A percentile compares a stretch with the other conserved stretches of the same genome.
phyloP scores from a whole-genome alignment of 1,140 invertebrate species.

The Penaeus chinensis region DNA sequence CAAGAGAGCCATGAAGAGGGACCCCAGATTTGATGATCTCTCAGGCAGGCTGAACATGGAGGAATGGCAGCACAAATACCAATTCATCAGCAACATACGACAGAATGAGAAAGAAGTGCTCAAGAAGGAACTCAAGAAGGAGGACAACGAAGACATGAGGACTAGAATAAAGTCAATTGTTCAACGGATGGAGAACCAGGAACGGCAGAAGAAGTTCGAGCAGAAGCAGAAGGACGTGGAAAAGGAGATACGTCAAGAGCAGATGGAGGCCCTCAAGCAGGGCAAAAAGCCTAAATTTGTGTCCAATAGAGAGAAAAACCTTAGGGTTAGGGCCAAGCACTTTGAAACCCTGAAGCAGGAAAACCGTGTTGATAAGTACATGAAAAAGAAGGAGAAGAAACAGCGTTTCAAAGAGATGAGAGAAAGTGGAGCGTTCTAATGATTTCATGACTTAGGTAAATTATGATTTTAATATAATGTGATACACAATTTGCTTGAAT shows the following conservation, averaged over 20 bases:
- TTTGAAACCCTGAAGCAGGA: conserved; percentile 57
- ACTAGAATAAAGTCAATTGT: conserved; percentile 42
- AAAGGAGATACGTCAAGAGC: conserved; percentile 19
- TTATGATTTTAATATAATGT: too few species aligned
- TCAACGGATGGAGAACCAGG: conserved; percentile 61
- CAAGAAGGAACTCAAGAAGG: conserved; percentile 44
- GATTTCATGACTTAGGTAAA: too few species aligned
- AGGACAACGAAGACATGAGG: conserved; percentile 22
- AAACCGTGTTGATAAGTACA: conserved; percentile 58
- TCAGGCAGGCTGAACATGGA: conserved; percentile 52
- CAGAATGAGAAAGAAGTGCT: conserved; percentile 49
- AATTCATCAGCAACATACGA: conserved; percentile 49
- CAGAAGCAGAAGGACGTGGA: conserved; percentile 38
- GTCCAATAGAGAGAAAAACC: conserved; percentile 42
- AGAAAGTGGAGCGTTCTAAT: neutral
- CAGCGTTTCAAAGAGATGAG: conserved; percentile 20
- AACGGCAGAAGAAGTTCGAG: conserved; percentile 35
- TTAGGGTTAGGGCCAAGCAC: conserved; percentile 40
- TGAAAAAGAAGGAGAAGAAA: conserved; percentile 58
- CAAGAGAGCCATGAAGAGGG: conserved; percentile 22
- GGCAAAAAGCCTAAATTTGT: conserved; percentile 51
- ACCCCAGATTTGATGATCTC: conserved; percentile 62
- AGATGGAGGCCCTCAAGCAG: conserved; percentile 40
- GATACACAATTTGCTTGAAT: too few species aligned
- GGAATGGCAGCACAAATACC: conserved; percentile 42